Evolutionary conservation across 2,888 invertebrate genomes (phyloP), one percentile per base, ranked within the genome.

Genomic region (Heliconius aoede): DNA sequence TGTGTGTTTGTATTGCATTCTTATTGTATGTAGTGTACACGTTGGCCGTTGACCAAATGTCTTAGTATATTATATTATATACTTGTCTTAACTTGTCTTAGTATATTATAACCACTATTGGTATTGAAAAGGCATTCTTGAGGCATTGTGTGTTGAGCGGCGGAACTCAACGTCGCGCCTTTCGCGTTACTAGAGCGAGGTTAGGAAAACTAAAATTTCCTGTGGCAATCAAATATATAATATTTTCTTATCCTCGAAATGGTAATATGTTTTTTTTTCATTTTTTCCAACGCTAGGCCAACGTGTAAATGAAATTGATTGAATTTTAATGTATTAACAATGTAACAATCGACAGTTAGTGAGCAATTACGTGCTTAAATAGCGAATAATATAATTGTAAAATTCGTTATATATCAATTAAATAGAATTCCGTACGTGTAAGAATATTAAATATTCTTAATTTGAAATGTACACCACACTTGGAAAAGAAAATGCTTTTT

Each of bases 1-100:
- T 61, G 68, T 24, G 73, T 61, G 30, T 64, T 69, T 40, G 62
- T 71, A 9, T 69, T 26, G 32, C 24, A 1, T 74, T 46, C 51
- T 9, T 61, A 64, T 58, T 30, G 46, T 69, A 32, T 36, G 24
- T 36, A 36, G 4, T 36, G 36, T 60, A 32, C 55, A 32, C 51
- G 32, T 71, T 46, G 67, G 26, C 3, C 28, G 8, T n/a, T n/a
- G n/a, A n/a, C n/a, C n/a, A 26, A 67, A 9, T 46, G 18, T 46
- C 7, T 46, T 46, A 46, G 18, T 46, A 18, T 21, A 46, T 7
- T 18, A 46, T 46, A 46, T n/a, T n/a, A n/a, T n/a, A n/a, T n/a
- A n/a, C n/a, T n/a, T n/a, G n/a, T n/a, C n/a, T n/a, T n/a, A n/a
- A 26, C 46, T 4, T 46, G 18, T 46, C 7, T 46, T 46, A 46